Conservation (phyloP, 2,888 invertebrate species). For the Dorcus hopei region DNA sequence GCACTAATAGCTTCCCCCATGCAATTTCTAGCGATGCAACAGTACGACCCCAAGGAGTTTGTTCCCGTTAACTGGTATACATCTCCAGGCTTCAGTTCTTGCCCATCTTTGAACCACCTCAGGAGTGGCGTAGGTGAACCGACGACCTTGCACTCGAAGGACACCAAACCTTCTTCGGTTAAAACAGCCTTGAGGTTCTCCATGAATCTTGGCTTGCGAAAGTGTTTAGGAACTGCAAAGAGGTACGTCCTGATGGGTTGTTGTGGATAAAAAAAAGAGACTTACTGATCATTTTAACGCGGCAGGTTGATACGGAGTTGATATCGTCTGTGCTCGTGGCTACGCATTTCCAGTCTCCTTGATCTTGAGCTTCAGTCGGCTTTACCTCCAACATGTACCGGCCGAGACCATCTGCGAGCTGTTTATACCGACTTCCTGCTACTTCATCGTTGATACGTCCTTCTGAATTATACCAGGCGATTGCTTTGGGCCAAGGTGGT, state of each 20-base stretch:
- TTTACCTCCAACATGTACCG: constrained; percentile 74
- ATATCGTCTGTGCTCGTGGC: constrained; percentile 74
- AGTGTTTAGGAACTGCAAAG: constrained; percentile 81
- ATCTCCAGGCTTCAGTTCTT: constrained; percentile 87
- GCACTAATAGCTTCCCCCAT: constrained; percentile 88
- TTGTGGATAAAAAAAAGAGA: constrained; percentile 5
- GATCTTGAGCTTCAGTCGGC: constrained; percentile 74
- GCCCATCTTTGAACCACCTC: constrained; percentile 90
- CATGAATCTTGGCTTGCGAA: constrained; percentile 84
- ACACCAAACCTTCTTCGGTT: constrained; percentile 88
- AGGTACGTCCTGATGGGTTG: background rate
- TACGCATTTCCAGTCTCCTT: constrained; percentile 88
- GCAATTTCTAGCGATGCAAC: constrained; percentile 84
- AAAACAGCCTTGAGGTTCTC: constrained; percentile 84
- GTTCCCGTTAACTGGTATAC: constrained; percentile 89
- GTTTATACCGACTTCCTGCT: constrained; percentile 59
- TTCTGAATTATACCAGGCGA: constrained; percentile 84
- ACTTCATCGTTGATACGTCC: constrained; percentile 64
- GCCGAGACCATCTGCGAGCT: constrained; percentile 79
- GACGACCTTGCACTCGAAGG: constrained; percentile 90
- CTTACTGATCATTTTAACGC: constrained; percentile 76
- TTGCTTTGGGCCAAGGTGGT: constrained; percentile 80
- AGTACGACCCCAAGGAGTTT: constrained; percentile 84
- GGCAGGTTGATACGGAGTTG: constrained; percentile 72
- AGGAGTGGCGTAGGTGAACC: constrained; percentile 86